A percentile compares a stretch with the other conserved stretches of the same genome.
These are phyloP conservation scores for Macrosteles quadrilineatus DNA, from an alignment of 1,140 invertebrate species.

Conservation along the genomic window DNA sequence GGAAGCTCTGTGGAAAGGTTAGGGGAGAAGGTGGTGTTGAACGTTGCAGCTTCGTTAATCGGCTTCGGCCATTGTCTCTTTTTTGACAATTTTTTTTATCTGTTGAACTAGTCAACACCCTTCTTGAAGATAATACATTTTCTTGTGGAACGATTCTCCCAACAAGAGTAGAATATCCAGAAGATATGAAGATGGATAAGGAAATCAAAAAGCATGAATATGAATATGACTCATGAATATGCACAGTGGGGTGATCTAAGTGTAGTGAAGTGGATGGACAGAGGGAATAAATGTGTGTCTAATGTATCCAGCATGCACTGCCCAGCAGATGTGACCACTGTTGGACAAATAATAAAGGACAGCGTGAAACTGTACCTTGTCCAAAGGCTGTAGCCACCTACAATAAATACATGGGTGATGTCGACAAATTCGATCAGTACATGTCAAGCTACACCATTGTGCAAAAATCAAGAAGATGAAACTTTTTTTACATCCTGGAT, in stretches of 20 bases:
- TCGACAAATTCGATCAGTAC: conserved; percentile 39
- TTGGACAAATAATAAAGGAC: too few relatives aligned
- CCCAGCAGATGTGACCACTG: conserved; percentile 4
- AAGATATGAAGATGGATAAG: conserved; percentile 33
- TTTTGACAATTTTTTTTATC: conserved; percentile 38
- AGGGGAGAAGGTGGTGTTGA: conserved; percentile 41
- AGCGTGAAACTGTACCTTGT: conserved; percentile 29
- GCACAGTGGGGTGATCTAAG: conserved; percentile 21
- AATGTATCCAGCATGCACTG: conserved; percentile 28
- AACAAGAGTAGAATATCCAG: conserved; percentile 36
- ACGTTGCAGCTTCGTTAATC: conserved; percentile 27
- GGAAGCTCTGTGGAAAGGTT: conserved; percentile 32
- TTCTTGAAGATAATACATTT: conserved; percentile 35
- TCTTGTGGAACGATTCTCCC: conserved; percentile 37
- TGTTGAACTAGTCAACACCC: conserved; percentile 12
- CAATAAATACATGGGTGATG: conserved; percentile 40
- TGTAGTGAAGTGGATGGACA: conserved; percentile 33
- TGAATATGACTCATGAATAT: too few relatives aligned
- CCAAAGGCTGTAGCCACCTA: conserved; percentile 34
- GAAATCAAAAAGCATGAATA: too few relatives aligned
- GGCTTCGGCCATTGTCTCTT: conserved; percentile 32
- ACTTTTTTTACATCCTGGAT: conserved; percentile 33
- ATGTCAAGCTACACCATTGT: conserved; percentile 20
- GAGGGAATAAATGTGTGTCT: conserved; percentile 33
- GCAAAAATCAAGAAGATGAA: conserved; percentile 26